phyloP scores from a whole-genome alignment of 2,113 vertebrate genomes.

The Aplodontia rufa region DNA sequence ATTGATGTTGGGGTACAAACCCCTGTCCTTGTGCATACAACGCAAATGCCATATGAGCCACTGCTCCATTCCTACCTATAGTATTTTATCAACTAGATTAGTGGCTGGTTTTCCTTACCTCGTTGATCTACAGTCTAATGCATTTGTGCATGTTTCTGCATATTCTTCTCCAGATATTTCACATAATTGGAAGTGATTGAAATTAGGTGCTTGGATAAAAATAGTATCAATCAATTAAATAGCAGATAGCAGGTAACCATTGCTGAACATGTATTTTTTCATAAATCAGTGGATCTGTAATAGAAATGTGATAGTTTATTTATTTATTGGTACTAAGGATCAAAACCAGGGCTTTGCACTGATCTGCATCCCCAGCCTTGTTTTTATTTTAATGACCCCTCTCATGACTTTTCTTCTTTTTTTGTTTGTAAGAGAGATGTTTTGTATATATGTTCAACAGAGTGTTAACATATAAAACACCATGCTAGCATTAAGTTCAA shows the following conservation, averaged over 20 bases:
- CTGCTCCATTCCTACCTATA: no score
- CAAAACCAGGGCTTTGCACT: no score
- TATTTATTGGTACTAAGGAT: not conserved
- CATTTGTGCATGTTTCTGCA: not conserved
- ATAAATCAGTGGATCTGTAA: not conserved
- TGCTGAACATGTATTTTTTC: not conserved
- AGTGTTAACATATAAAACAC: not conserved
- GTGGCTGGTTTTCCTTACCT: not conserved
- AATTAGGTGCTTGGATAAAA: constrained; percentile 6
- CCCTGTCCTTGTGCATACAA: no score
- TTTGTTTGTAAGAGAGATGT: not conserved
- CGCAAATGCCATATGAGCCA: no score
- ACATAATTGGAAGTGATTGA: not conserved
- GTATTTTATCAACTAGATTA: not conserved
- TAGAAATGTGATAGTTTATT: not conserved
- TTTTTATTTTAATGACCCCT: not conserved
- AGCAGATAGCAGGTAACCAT: constrained; percentile 9
- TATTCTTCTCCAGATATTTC: constrained; percentile 19
- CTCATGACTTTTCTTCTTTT: not conserved
- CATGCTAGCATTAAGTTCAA: not conserved
- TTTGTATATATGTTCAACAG: not conserved
- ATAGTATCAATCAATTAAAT: not conserved
- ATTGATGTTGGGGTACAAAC: no score
- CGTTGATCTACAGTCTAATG: not conserved
- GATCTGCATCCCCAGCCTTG: not conserved